These are phyloP conservation scores for Bucco capensis DNA, from an alignment of 2,113 vertebrate species.

Conservation along the genomic window DNA sequence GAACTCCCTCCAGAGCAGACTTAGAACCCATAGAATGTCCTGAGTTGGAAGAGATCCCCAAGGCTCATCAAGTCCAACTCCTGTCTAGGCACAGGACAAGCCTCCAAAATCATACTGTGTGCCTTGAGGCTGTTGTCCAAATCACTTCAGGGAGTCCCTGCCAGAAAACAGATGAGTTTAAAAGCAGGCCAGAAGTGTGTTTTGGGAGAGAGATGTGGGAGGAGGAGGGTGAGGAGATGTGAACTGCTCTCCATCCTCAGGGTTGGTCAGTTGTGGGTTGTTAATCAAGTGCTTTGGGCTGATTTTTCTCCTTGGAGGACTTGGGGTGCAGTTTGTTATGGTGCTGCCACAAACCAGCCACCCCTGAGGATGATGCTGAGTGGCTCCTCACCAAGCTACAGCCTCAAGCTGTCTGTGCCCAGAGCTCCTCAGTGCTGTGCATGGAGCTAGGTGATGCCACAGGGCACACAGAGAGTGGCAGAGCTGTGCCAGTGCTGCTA, in stretches of 20 bases:
- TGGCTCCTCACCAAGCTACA: background rate
- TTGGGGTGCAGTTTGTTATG: too few species aligned
- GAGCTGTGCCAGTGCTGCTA: background rate
- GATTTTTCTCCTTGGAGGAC: background rate
- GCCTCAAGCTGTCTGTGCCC: background rate
- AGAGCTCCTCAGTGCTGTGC: fast-evolving
- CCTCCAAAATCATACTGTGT: too few species aligned
- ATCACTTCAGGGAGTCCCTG: background rate
- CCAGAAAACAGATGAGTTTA: background rate
- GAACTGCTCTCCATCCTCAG: background rate
- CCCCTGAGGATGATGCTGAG: background rate
- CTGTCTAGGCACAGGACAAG: too few species aligned
- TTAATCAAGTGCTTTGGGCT: background rate
- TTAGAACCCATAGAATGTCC: too few species aligned
- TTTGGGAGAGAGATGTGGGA: fast-evolving
- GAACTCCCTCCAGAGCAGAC: too few species aligned
- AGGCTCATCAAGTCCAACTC: too few species aligned
- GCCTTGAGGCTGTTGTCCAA: too few species aligned
- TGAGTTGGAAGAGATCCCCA: too few species aligned
- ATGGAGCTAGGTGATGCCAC: fast-evolving
- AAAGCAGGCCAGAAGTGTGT: fast-evolving
- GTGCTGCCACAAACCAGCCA: too few species aligned
- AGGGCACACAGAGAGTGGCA: too few species aligned
- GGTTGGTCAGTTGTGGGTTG: background rate
- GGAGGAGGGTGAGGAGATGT: background rate